Percentiles rank a stretch among this genome's conserved stretches.
Evolutionary conservation across 2,113 vertebrate genomes (phyloP).

Genomic region (Crotalus helleri): DNA sequence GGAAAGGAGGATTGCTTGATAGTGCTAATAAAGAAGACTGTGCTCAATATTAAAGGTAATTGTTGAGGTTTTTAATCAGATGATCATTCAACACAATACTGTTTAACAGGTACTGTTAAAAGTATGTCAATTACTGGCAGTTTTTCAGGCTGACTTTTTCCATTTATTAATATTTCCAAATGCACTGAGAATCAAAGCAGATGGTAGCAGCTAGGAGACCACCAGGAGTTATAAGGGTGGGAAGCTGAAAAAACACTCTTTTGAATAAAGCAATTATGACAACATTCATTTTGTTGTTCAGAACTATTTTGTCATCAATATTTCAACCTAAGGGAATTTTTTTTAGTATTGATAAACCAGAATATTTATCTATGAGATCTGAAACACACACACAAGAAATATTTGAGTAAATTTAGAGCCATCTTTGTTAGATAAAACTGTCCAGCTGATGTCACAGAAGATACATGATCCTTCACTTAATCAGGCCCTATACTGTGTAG

Average conservation of each 20-base stretch:
- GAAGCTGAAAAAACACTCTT: neutral
- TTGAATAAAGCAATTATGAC: neutral
- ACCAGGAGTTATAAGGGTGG: neutral
- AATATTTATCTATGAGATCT: neutral
- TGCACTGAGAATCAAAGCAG: neutral
- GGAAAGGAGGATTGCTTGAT: conserved; percentile 19
- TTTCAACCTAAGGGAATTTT: neutral
- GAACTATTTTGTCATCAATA: neutral
- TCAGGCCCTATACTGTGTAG: neutral
- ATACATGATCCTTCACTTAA: neutral
- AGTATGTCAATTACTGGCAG: neutral
- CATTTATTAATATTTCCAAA: neutral
- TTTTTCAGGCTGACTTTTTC: neutral
- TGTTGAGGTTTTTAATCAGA: neutral
- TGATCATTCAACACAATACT: neutral
- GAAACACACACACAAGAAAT: neutral
- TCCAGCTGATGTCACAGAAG: neutral
- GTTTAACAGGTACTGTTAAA: neutral
- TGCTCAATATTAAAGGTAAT: conserved; percentile 23
- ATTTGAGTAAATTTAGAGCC: neutral
- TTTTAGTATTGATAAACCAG: neutral
- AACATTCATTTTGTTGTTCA: neutral
- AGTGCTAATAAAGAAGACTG: conserved; percentile 8
- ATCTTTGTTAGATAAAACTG: neutral
- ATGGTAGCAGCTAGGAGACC: neutral